phyloP scores from a whole-genome alignment of 2,797 vertebrate genomes.

The Halcyon badia region DNA sequence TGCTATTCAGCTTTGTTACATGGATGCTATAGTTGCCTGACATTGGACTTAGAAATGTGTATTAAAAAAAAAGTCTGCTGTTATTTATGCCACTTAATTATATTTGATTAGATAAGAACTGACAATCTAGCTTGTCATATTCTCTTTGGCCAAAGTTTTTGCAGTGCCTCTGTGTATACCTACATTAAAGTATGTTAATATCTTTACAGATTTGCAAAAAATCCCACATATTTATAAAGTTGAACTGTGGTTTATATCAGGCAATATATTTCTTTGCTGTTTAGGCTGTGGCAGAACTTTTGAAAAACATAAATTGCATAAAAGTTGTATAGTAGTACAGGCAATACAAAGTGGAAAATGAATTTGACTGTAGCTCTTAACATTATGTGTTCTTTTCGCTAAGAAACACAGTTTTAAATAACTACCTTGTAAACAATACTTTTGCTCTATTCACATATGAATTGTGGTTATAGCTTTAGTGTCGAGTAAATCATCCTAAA shows the following conservation, averaged over 20 bases:
- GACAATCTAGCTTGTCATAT: background rate
- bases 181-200: background rate
- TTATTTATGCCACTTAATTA: background rate
- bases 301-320: background rate
- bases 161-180: background rate
- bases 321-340: background rate
- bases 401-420: constrained; percentile 13
- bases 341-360: background rate
- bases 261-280: background rate
- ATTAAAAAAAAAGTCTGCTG: background rate
- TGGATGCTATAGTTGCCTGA: background rate
- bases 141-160: background rate
- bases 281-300: background rate
- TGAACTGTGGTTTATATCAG: background rate
- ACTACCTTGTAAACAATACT: constrained; percentile 2
- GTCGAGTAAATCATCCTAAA: background rate
- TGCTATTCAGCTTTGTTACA: background rate
- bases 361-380: background rate
- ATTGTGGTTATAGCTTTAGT: background rate
- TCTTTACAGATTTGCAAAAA: background rate
- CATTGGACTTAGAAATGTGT: background rate
- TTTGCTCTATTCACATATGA: constrained; percentile 12
- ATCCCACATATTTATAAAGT: background rate
- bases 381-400: background rate
- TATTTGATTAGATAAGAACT: background rate